Evolutionary conservation across 2,113 vertebrate genomes (phyloP).

Genomic region (Actenoides hombroni): DNA sequence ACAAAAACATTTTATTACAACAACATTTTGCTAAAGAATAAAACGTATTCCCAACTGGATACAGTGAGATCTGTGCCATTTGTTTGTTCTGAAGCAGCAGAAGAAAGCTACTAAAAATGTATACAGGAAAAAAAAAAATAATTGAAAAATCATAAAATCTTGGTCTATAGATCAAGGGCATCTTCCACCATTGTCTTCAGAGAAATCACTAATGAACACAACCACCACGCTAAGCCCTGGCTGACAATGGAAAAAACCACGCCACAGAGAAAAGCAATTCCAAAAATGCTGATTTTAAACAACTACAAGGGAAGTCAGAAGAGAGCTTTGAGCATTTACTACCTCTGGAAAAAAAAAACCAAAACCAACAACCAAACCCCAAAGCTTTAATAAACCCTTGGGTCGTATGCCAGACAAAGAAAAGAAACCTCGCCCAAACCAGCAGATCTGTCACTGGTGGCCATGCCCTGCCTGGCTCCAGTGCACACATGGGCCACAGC

Average conservation of each 20-base stretch:
- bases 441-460: neutral
- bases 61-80: neutral
- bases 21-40: conserved; percentile 61
- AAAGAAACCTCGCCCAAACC: neutral
- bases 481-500: fast-evolving
- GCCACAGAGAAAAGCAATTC: neutral
- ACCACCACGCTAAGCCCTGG: neutral
- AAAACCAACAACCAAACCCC: neutral
- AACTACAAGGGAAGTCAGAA: neutral
- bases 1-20: conserved; percentile 62
- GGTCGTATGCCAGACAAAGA: fast-evolving
- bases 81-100: conserved; percentile 3
- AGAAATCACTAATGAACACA: neutral
- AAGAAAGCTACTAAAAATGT: conserved; percentile 26
- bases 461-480: neutral
- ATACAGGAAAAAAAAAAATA: neutral
- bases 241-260: neutral
- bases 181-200: neutral
- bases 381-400: neutral
- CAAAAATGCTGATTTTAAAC: neutral
- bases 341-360: neutral
- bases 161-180: conserved; percentile 3
- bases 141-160: neutral
- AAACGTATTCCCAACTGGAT: conserved; percentile 44
- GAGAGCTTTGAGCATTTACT: neutral